These are phyloP conservation scores for Apistogramma diplotaenia DNA, from an alignment of 2,113 vertebrate species.

Conservation along the genomic window DNA sequence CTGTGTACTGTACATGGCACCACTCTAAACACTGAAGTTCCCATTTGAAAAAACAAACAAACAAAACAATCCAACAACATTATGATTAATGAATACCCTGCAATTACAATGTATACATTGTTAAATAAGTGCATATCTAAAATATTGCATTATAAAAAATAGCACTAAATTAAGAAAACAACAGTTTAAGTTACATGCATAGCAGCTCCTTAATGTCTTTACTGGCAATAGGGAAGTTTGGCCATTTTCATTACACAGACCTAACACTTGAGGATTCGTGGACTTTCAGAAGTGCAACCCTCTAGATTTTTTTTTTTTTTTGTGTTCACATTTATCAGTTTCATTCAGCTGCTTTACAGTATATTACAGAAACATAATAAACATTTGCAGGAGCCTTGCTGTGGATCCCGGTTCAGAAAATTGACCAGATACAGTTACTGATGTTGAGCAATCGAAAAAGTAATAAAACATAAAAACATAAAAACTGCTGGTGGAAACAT, in stretches of 20 bases:
- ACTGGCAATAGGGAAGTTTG: background rate
- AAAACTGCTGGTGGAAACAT: background rate
- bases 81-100: background rate
- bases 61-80: background rate
- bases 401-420: background rate
- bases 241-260: constrained; percentile 1
- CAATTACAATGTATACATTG: background rate
- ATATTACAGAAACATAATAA: background rate
- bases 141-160: constrained; percentile 39
- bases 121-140: constrained; percentile 8
- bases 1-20: background rate
- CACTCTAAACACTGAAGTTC: constrained; percentile 21
- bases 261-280: background rate
- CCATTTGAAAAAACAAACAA: background rate
- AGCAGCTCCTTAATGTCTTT: background rate
- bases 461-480: background rate
- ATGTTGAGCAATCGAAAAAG: background rate
- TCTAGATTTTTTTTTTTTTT: background rate
- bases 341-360: background rate
- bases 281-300: background rate
- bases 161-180: background rate
- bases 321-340: constrained; percentile 44
- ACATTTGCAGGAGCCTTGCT: background rate
- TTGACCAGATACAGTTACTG: background rate
- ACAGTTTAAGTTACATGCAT: constrained; percentile 1